Evolutionary conservation across 2,113 vertebrate genomes (phyloP).

Genomic region (Aptenodytes forsteri): DNA sequence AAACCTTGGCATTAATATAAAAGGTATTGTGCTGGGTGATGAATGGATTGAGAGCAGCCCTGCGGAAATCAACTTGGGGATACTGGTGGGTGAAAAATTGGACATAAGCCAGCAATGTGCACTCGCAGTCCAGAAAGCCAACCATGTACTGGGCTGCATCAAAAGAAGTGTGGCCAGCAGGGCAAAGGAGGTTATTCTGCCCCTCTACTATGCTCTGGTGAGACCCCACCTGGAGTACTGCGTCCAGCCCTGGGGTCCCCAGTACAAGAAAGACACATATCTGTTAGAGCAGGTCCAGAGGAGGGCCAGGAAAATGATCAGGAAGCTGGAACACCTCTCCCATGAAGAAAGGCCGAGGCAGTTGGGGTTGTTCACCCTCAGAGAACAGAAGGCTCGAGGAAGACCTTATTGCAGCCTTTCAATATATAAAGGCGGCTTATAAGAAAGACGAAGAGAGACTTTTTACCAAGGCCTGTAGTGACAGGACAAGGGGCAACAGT

Average conservation of each 20-base stretch:
- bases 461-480: neutral
- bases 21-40: neutral
- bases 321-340: neutral
- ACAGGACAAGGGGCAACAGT: neutral
- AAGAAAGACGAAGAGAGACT: neutral
- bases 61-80: neutral
- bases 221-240: neutral
- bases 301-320: neutral
- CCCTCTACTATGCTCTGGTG: neutral
- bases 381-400: neutral
- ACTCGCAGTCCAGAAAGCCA: neutral
- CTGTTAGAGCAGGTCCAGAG: accelerated
- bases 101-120: accelerated
- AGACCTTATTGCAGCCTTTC: neutral
- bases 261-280: neutral
- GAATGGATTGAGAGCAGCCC: neutral
- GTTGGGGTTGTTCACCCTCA: accelerated
- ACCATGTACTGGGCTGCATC: accelerated
- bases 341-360: neutral
- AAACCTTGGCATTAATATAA: neutral
- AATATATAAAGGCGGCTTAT: neutral
- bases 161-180: accelerated
- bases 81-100: neutral
- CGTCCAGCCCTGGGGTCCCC: neutral
- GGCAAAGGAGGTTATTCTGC: accelerated